phyloP scores from a whole-genome alignment of 2,797 vertebrate genomes.

The Sandelia bainsii region DNA sequence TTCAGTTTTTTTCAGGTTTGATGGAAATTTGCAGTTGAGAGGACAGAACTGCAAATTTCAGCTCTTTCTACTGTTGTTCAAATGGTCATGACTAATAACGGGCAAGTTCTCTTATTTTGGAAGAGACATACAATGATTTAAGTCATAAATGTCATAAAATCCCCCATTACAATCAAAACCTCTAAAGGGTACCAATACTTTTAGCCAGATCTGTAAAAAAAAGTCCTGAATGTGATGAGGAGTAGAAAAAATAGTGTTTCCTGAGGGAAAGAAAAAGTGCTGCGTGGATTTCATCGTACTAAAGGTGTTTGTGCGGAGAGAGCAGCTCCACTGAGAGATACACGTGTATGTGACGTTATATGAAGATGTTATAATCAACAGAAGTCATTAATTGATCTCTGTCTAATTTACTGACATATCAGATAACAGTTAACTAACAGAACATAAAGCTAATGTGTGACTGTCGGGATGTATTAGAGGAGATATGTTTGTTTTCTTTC shows the following conservation, averaged over 20 bases:
- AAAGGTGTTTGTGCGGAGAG: slow-evolving; percentile 1
- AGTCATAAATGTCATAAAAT: no score
- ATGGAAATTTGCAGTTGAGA: no score
- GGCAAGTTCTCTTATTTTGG: no score
- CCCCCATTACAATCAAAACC: no score
- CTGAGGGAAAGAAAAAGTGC: slow-evolving; percentile 43
- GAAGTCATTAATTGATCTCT: slow-evolving; percentile 13
- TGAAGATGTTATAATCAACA: background rate
- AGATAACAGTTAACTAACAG: background rate
- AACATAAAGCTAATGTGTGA: background rate
- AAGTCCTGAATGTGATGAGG: no score
- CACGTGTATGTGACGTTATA: background rate
- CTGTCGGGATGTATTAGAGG: background rate
- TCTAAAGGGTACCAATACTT: no score
- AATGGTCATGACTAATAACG: no score
- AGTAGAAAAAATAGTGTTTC: slow-evolving; percentile 37
- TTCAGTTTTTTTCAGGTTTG: no score
- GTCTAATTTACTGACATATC: background rate
- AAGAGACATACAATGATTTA: no score
- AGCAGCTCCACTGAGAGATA: background rate
- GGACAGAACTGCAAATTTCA: no score
- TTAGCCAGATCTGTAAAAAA: no score
- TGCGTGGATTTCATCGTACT: slow-evolving; percentile 20
- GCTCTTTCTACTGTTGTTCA: no score
- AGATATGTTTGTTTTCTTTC: background rate